Evolutionary conservation across 2,888 invertebrate species (phyloP), one percentile per base, ranked within the genome.

Genomic region (Parasteatoda lunata): DNA sequence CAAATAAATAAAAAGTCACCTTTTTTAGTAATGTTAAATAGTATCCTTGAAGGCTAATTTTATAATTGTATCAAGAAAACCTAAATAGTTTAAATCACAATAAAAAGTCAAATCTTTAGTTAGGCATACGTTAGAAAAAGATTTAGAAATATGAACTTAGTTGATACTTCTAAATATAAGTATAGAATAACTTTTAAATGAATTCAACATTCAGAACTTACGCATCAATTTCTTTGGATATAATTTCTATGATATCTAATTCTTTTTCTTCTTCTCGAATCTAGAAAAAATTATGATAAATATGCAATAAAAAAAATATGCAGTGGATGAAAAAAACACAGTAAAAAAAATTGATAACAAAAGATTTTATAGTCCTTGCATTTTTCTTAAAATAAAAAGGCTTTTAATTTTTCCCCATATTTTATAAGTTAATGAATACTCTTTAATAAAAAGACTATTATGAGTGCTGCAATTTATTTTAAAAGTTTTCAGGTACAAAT

Each of bases 261-360:
- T 65, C 89, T 68, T 47, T 68, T 47, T 75, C 85, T 69, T 66
- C 89, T 77, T 89, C 89, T 71, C 72, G 73, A 9, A 85, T 79
- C 81, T 81, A 68, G 47, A 82, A 65, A 30, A 68, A 70, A 5
- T 30, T 68, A 7, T 15, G 8, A 4, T 15, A 66, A 30, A 30
- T 30, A 30, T 30, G 2, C 30, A 30, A 30, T 30, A 30, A 30
- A 30, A 30, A 30, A 30, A 30, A 30, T 30, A 30, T 30, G 30
- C 30, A 1, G 0, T 30, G 30, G 30, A 30, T 30, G 30, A 30
- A 30, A 30, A n/a, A 30, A 30, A 30, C 30, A 30, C 0, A 30
- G 30, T 2, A 30, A 30, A 30, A n/a, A 30, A 30, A 30, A 30
- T 30, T 30, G 30, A 0, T 30, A 30, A 30, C 30, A 30, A 0